phyloP scores from a whole-genome alignment of 2,888 invertebrate species.

The Ophion ventricosus region DNA sequence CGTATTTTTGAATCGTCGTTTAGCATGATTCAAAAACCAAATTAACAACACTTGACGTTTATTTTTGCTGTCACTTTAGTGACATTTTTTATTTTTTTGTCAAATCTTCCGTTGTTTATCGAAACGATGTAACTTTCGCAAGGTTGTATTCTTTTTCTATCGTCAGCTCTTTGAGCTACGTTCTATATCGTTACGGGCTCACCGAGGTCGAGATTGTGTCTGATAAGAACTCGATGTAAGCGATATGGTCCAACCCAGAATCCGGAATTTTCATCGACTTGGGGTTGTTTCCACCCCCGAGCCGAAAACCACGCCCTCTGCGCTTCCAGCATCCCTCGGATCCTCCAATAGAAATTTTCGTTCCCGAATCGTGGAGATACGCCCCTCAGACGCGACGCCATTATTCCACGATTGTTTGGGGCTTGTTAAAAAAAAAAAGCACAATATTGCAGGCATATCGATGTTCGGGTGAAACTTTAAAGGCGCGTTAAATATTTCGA shows the following conservation, averaged over 20 bases:
- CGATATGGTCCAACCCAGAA: conserved; percentile 59
- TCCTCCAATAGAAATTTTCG: conserved; percentile 70
- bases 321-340: conserved; percentile 59
- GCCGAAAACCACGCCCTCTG: conserved; percentile 68
- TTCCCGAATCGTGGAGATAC: conserved; percentile 54
- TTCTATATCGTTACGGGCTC: conserved; percentile 23
- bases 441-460: not conserved
- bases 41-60: not conserved
- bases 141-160: conserved; percentile 31
- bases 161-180: conserved; percentile 4
- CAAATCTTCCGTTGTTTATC: not conserved
- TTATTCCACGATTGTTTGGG: conserved; percentile 56
- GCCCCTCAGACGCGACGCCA: conserved; percentile 68
- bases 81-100: not conserved
- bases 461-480: not conserved
- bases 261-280: conserved; percentile 43
- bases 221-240: conserved; percentile 68
- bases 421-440: conserved; percentile 4
- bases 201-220: conserved; percentile 61
- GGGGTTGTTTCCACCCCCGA: conserved; percentile 63
- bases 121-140: not conserved
- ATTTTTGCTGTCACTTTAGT: not conserved
- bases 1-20: conserved; percentile 23
- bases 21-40: not conserved
- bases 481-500: not conserved